Evolutionary conservation across 2,113 vertebrate genomes (phyloP).

Genomic region (Taxidea taxus): DNA sequence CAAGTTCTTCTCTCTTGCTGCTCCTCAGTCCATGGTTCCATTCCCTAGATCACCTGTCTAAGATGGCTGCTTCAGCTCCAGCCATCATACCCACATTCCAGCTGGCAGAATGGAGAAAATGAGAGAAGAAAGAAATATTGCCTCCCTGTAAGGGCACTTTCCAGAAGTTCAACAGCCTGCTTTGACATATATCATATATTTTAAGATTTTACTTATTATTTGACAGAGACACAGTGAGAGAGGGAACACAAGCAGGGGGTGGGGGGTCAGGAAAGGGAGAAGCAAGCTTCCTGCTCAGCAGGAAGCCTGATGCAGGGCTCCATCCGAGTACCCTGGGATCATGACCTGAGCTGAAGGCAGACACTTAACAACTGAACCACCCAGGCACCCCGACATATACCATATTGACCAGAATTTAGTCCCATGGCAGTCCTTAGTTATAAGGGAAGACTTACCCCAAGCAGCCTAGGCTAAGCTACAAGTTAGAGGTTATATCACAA

Average conservation of each 20-base stretch:
- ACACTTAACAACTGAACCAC: too few species aligned
- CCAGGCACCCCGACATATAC: not conserved
- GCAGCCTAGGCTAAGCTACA: not conserved
- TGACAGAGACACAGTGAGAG: too few species aligned
- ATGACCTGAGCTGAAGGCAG: too few species aligned
- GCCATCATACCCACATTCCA: not conserved
- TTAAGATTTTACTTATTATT: too few species aligned
- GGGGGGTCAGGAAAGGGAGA: too few species aligned
- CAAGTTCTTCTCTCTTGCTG: not conserved
- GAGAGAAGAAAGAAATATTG: not conserved
- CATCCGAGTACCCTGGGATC: too few species aligned
- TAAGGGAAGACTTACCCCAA: not conserved
- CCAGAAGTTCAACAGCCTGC: not conserved
- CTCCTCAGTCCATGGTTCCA: not conserved
- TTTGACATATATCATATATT: not conserved
- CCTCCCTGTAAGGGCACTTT: not conserved
- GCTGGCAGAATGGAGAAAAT: not conserved
- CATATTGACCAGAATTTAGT: not conserved
- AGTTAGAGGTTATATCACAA: not conserved
- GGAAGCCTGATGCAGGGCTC: too few species aligned
- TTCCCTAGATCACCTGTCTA: not conserved
- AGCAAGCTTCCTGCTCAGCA: too few species aligned
- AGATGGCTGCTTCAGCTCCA: not conserved
- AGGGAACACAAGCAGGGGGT: too few species aligned
- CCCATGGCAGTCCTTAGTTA: not conserved